These are phyloP conservation scores for Montipora efflorescens DNA, from an alignment of 64 coral and sea anemone species.

Conservation along the genomic window DNA sequence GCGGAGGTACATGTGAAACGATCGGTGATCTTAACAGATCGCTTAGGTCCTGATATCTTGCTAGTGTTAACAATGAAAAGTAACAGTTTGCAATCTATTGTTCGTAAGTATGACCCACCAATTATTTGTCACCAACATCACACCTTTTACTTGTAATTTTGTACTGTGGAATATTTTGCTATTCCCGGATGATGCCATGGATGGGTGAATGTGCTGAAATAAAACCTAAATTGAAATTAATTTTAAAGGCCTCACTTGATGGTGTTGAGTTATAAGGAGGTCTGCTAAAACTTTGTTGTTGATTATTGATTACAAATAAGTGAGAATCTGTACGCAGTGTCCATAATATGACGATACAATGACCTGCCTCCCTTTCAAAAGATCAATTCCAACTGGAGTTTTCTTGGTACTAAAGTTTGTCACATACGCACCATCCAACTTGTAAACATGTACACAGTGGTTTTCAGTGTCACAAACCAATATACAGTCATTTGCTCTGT, in stretches of 20 bases:
- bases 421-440: constrained; percentile 79
- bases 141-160: not conserved
- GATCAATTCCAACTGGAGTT: constrained; percentile 76
- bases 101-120: too few species aligned
- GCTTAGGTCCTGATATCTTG: too few species aligned
- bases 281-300: too few species aligned
- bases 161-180: not conserved
- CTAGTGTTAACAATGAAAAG: too few species aligned
- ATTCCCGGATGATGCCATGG: too few species aligned
- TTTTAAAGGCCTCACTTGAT: not conserved
- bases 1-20: too few species aligned
- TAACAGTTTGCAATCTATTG: too few species aligned
- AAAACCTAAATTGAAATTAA: too few species aligned
- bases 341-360: constrained; percentile 89
- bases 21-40: too few species aligned
- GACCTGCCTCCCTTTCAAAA: constrained; percentile 69
- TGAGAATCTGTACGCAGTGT: constrained; percentile 84
- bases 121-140: too few species aligned
- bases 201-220: too few species aligned
- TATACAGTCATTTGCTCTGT: constrained; percentile 65
- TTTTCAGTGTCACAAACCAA: constrained; percentile 94
- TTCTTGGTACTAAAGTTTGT: constrained; percentile 90
- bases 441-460: constrained; percentile 75
- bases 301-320: not conserved
- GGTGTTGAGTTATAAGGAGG: not conserved